A percentile compares a stretch with the other conserved stretches of the same genome.
phyloP scores from a whole-genome alignment of 2,797 vertebrate genomes.

The Semaprochilodus insignis region DNA sequence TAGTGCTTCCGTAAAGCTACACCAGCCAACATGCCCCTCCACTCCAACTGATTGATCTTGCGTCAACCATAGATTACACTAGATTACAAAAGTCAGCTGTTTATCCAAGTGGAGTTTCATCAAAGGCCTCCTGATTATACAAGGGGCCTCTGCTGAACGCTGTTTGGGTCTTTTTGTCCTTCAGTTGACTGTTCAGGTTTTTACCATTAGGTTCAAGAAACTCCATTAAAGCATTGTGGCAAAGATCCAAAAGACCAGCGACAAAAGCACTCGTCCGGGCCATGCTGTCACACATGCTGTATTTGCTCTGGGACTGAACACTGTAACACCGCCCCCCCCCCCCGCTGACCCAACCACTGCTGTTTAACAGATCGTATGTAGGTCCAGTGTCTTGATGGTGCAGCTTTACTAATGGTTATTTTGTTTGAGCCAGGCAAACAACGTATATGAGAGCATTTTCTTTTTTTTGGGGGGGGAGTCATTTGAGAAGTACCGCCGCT shows the following conservation, averaged over 20 bases:
- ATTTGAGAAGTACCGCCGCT: conserved; percentile 20
- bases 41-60: conserved; percentile 17
- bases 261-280: not conserved
- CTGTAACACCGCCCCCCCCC: not conserved
- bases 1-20: conserved; percentile 2
- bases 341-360: too few species aligned
- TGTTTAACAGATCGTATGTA: not conserved
- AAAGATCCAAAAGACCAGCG: not conserved
- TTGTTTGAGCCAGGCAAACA: conserved; percentile 23
- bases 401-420: conserved; percentile 3
- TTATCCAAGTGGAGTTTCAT: conserved; percentile 37
- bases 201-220: not conserved
- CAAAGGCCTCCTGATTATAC: conserved; percentile 29
- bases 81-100: conserved; percentile 38
- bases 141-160: conserved; percentile 5
- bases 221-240: conserved; percentile 19
- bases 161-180: conserved; percentile 3
- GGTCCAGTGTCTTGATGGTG: not conserved
- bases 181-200: not conserved
- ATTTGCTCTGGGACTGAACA: not conserved
- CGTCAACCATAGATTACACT: conserved; percentile 16
- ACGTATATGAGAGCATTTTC: not conserved
- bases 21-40: not conserved
- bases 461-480: not conserved
- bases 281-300: not conserved